Percentiles rank a stretch among this genome's conserved stretches.
Evolutionary conservation across 2,797 vertebrate species (phyloP).

Genomic region (Crax fasciolata): DNA sequence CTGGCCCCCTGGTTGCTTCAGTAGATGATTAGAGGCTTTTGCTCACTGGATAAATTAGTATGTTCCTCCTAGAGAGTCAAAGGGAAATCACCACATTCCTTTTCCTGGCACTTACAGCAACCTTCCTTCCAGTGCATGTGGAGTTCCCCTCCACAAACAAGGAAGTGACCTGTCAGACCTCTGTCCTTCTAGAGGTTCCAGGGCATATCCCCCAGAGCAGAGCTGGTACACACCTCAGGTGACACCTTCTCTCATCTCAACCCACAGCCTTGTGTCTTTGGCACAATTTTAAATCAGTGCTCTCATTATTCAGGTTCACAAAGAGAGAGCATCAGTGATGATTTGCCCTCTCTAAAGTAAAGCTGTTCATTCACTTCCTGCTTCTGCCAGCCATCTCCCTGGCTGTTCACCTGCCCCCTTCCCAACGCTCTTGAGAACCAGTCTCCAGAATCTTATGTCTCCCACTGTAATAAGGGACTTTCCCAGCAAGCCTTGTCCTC

Average conservation of each 20-base stretch:
- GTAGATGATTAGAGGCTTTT: background rate
- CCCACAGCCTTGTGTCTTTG: background rate
- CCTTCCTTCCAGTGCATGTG: background rate
- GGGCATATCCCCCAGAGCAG: background rate
- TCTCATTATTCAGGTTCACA: background rate
- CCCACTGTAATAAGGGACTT: background rate
- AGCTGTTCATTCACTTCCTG: background rate
- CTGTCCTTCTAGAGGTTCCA: background rate
- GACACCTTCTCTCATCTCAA: background rate
- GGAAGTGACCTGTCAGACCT: background rate
- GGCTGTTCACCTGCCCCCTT: background rate
- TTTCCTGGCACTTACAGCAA: background rate
- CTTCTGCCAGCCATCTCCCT: background rate
- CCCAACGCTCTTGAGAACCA: background rate
- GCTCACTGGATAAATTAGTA: background rate
- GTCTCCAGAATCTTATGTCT: background rate
- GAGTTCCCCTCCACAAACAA: background rate
- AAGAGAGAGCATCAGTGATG: background rate
- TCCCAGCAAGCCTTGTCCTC: background rate
- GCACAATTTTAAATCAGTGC: background rate
- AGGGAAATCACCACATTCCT: background rate
- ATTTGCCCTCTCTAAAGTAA: background rate
- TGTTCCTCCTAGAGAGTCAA: background rate
- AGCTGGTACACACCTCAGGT: background rate
- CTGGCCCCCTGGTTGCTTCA: background rate